Conservation (phyloP, 1,140 invertebrate genomes). For the Saccostrea glomerata region DNA sequence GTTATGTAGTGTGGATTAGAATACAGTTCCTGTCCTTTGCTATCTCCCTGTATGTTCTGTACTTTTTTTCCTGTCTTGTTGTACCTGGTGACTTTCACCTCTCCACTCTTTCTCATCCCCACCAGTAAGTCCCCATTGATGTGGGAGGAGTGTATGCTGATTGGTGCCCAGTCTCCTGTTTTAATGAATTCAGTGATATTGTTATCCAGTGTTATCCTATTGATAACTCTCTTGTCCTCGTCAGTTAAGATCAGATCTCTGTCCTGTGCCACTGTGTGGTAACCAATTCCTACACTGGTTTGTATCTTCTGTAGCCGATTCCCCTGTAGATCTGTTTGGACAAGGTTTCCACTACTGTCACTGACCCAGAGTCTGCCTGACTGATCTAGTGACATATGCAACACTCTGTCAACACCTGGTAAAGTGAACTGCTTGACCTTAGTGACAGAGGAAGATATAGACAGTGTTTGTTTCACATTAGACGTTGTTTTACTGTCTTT, state of each 20-base stretch:
- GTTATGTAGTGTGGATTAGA: neutral
- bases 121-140: too few relatives aligned
- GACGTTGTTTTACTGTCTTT: neutral
- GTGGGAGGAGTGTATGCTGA: neutral
- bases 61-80: neutral
- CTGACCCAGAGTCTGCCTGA: neutral
- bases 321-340: conserved; percentile 1
- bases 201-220: conserved; percentile 5
- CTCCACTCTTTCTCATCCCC: neutral
- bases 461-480: neutral
- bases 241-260: neutral
- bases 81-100: neutral
- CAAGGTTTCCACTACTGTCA: neutral
- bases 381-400: neutral
- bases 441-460: neutral
- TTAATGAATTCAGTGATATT: neutral
- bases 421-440: neutral
- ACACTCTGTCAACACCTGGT: neutral
- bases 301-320: neutral
- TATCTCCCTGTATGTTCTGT: neutral
- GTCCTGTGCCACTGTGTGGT: neutral
- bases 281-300: neutral
- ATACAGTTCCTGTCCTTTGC: neutral
- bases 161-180: neutral
- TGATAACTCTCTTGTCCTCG: neutral